A percentile compares a stretch with the other conserved stretches of the same genome.
phyloP scores from a whole-genome alignment of 2,797 vertebrate species.

The Uromys caudimaculatus region DNA sequence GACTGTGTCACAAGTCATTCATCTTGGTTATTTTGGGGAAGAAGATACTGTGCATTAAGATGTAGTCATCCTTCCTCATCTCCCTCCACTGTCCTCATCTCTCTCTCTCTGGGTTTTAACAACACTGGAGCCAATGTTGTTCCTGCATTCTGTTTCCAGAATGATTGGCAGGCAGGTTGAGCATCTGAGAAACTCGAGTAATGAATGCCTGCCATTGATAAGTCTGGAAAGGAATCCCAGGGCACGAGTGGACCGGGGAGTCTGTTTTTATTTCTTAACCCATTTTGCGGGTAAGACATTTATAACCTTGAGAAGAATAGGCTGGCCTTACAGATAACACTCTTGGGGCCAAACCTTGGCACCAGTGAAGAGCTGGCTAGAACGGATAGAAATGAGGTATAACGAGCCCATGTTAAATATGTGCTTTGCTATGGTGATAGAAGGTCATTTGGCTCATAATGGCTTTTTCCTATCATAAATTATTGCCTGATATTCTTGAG shows the following conservation, averaged over 20 bases:
- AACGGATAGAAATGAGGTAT: slow-evolving; percentile 79
- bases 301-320: slow-evolving; percentile 66
- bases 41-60: slow-evolving; percentile 81
- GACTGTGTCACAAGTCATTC: slow-evolving; percentile 82
- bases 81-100: slow-evolving; percentile 46
- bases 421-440: slow-evolving; percentile 72
- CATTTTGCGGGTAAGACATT: slow-evolving; percentile 49
- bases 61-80: slow-evolving; percentile 69
- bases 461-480: slow-evolving; percentile 73
- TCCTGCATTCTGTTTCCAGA: slow-evolving; percentile 54
- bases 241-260: not conserved
- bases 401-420: slow-evolving; percentile 72
- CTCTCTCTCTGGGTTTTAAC: not conserved
- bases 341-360: slow-evolving; percentile 71
- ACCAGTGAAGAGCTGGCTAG: slow-evolving; percentile 79
- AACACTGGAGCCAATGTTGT: not conserved
- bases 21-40: slow-evolving; percentile 82
- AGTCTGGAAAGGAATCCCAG: slow-evolving; percentile 32
- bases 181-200: slow-evolving; percentile 37
- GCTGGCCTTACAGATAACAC: slow-evolving; percentile 74
- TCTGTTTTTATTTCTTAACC: slow-evolving; percentile 54
- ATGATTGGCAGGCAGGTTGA: slow-evolving; percentile 33
- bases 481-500: slow-evolving; percentile 70
- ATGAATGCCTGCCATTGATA: slow-evolving; percentile 62
- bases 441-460: slow-evolving; percentile 78